These are phyloP conservation scores for Hemicentrotus pulcherrimus DNA, from an alignment of 35 echinoderm and acorn worm species.

Conservation along the genomic window DNA sequence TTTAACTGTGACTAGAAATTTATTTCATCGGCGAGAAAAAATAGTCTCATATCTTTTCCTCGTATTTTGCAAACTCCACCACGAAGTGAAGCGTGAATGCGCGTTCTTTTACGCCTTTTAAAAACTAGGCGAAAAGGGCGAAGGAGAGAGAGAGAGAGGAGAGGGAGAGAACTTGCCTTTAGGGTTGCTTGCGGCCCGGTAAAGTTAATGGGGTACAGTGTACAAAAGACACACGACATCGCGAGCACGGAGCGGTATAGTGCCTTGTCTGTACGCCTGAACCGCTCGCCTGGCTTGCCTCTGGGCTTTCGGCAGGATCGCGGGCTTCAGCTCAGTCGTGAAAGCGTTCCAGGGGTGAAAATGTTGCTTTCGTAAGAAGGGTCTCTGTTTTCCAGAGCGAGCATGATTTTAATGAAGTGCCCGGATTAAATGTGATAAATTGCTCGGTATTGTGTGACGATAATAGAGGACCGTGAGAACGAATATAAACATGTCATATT, in stretches of 20 bases:
- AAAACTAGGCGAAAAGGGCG: neutral
- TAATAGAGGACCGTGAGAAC: neutral
- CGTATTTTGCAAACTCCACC: neutral
- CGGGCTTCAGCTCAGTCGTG: neutral
- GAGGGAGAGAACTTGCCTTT: neutral
- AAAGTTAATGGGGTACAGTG: neutral
- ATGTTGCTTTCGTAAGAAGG: neutral
- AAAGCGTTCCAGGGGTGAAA: neutral
- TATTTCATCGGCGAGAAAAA: neutral
- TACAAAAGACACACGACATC: neutral
- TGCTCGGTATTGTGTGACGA: neutral
- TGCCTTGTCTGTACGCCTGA: neutral
- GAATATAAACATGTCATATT: neutral
- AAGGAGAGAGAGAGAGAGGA: neutral
- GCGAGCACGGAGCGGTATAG: neutral
- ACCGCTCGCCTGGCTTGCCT: neutral
- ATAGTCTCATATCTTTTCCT: neutral
- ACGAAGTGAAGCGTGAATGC: neutral
- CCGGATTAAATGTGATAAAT: neutral
- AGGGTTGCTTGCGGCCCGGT: neutral
- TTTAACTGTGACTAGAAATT: slow-evolving; percentile 42
- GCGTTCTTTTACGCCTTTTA: neutral
- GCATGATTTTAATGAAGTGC: neutral
- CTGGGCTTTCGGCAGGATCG: neutral
- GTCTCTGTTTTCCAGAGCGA: neutral